Percentiles rank a stretch among this genome's conserved stretches.
phyloP scores from a whole-genome alignment of 2,888 invertebrate species.

The Tholera decimalis region DNA sequence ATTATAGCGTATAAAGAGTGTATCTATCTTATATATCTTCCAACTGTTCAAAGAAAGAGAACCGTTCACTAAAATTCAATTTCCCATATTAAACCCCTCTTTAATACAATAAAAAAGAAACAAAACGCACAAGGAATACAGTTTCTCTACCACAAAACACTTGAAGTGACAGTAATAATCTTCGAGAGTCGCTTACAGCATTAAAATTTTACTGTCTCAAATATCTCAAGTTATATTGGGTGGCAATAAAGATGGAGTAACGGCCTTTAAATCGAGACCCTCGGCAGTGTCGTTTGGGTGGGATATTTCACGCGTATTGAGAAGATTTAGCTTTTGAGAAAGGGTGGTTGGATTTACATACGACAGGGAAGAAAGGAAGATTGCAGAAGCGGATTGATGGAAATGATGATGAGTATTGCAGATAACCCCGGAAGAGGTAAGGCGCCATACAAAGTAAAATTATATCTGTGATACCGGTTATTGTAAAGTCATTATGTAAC shows the following conservation, averaged over 20 bases:
- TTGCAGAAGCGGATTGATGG: background rate
- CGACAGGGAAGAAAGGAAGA: background rate
- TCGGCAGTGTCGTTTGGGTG: conserved; percentile 1
- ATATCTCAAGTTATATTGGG: conserved; percentile 59
- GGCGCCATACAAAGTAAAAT: no score
- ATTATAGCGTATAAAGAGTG: no score
- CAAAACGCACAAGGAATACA: conserved; percentile 32
- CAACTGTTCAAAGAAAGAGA: no score
- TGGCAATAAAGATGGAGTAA: conserved; percentile 44
- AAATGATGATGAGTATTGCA: no score
- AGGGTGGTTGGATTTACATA: conserved; percentile 1
- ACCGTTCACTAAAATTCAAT: background rate
- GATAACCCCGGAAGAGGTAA: no score
- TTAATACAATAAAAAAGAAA: conserved; percentile 6
- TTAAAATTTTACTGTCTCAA: conserved; percentile 60
- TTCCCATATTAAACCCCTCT: background rate
- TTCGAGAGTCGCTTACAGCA: conserved; percentile 26
- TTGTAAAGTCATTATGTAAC: no score
- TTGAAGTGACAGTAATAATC: conserved; percentile 54
- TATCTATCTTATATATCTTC: no score
- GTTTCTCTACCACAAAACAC: conserved; percentile 21
- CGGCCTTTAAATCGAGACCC: conserved; percentile 42
- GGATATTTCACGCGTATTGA: conserved; percentile 17
- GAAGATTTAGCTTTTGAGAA: conserved; percentile 5
- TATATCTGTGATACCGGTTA: no score